These are phyloP conservation scores for Vidua chalybeata DNA, from an alignment of 2,113 vertebrate genomes.

Conservation along the genomic window DNA sequence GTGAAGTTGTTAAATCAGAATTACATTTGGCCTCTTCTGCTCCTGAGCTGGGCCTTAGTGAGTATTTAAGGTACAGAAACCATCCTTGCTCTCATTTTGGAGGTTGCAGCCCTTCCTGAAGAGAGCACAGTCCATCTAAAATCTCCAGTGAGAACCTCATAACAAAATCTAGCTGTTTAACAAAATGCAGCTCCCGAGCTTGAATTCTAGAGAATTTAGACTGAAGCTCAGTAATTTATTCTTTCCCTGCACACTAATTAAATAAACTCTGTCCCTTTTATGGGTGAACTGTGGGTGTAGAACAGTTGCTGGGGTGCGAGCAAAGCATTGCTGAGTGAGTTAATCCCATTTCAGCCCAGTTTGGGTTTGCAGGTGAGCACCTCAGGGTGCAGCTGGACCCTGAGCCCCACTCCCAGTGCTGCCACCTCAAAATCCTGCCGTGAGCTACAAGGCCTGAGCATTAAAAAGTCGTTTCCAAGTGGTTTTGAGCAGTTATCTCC, in stretches of 20 bases:
- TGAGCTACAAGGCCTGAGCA: accelerated
- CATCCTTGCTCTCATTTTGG: neutral
- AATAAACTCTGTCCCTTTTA: neutral
- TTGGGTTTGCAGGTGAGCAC: neutral
- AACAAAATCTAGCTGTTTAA: neutral
- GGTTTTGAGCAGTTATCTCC: neutral
- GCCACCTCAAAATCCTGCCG: neutral
- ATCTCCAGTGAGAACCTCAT: neutral
- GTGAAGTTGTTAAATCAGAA: neutral
- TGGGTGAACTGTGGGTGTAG: neutral
- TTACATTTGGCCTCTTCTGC: neutral
- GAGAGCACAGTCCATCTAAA: neutral
- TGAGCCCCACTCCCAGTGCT: neutral
- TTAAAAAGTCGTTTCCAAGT: accelerated
- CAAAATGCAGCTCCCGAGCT: neutral
- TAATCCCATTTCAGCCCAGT: neutral
- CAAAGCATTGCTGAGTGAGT: neutral
- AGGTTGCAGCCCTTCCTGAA: neutral
- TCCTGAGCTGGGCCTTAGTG: neutral
- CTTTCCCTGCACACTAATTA: too few species aligned
- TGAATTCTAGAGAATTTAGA: neutral
- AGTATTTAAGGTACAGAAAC: neutral
- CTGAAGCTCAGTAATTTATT: neutral
- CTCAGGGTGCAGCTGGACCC: neutral
- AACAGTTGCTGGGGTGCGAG: neutral